Evolutionary conservation across 2,797 vertebrate species (phyloP), one percentile per base, ranked within the genome.

Genomic region (Notolepis coatsorum): DNA sequence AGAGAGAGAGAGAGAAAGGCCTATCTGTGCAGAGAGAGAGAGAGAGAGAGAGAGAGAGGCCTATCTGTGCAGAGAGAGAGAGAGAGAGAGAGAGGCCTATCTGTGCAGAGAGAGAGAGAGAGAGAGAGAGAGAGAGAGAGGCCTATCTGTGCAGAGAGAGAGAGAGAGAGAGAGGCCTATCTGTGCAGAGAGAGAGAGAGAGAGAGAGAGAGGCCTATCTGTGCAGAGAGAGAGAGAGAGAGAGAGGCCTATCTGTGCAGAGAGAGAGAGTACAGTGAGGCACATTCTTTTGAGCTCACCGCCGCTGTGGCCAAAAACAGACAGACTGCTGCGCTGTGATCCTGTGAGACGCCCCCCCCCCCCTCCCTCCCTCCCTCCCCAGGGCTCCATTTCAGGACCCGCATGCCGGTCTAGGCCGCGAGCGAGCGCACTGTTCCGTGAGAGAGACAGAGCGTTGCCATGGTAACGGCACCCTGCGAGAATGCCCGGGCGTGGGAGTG

Each of bases 381-480:
- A 55, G 69, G 80, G 84, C 80, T 87, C 80, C 75, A 84, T 91
- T 89, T 90, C 79, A 87, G 86, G 79, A 78, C 75, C 73, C 75
- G 68, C 69, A 52, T n/a, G n/a, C n/a, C n/a, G n/a, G 61, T 71
- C 76, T 78, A 74, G 80, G 65, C 54, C 57, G 81, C 87, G 81
- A 83, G 56, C 61, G 20, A 85, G 82, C 53, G 66, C 76, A 79
- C 79, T 84, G 81, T 84, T 84, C 76, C 78, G 68, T 85, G 75
- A 77, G 74, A 68, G 5, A 65, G 75, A 77, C 74, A 68, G 5
- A 65, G 82, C 49, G 89, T 87, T 91, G 53, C 89, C 91, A 91
- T 92, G 88, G 90, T 82, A 88, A 93, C 85, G 33, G n/a, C n/a
- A n/a, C 74, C 82, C 75, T 80, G 78, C 75, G 37, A 89, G 90